These are phyloP conservation scores for Thysanoteuthis rhombus DNA, from an alignment of 2,888 invertebrate genomes.

Conservation along the genomic window DNA sequence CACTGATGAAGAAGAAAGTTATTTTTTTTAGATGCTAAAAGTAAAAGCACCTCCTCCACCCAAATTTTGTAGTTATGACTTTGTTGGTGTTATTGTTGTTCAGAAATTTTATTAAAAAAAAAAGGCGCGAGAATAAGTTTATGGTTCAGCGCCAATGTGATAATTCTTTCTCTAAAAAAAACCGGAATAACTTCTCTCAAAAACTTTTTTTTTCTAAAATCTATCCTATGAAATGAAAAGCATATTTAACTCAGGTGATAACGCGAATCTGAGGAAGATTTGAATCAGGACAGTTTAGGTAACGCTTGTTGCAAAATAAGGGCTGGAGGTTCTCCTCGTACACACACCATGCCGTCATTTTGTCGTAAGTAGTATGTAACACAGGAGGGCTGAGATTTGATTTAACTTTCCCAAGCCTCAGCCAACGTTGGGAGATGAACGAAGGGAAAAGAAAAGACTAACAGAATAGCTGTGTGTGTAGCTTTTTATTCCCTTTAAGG, in stretches of 20 bases:
- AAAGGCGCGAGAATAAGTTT: too few species aligned
- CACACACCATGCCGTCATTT: neutral
- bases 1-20: too few species aligned
- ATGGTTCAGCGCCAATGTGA: too few species aligned
- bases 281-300: neutral
- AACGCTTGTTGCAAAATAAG: neutral
- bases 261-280: neutral
- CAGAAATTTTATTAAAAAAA: too few species aligned
- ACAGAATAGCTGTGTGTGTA: neutral
- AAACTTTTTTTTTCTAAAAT: neutral
- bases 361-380: neutral
- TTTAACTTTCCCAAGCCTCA: neutral
- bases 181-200: neutral
- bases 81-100: too few species aligned
- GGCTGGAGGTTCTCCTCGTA: neutral
- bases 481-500: neutral
- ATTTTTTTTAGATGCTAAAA: too few species aligned
- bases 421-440: neutral
- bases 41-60: too few species aligned
- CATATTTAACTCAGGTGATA: neutral
- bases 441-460: neutral
- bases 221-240: too few species aligned
- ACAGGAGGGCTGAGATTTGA: neutral
- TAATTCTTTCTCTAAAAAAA: too few species aligned
- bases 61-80: too few species aligned